Conservation (phyloP, 2,888 invertebrate genomes). For the Zhuqinia jingwanae region DNA sequence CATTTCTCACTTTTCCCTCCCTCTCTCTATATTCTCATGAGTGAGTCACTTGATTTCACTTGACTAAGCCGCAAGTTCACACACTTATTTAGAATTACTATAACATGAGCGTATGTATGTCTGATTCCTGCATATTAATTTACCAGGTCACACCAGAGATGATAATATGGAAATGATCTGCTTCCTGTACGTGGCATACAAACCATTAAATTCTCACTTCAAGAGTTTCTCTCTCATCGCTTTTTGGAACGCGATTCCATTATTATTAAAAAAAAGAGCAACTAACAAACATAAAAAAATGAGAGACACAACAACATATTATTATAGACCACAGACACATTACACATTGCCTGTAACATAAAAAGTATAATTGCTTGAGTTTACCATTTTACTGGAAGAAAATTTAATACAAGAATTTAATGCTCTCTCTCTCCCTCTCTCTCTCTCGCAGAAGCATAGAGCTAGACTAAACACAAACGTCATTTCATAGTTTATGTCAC, state of each 20-base stretch:
- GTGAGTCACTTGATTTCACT: constrained; percentile 70
- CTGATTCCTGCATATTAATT: constrained; percentile 67
- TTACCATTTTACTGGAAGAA: constrained; percentile 27
- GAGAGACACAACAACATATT: constrained; percentile 19
- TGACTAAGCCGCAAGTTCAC: constrained; percentile 63
- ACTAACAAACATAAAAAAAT: constrained; percentile 50
- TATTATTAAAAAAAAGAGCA: constrained; percentile 62
- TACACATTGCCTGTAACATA: constrained; percentile 37
- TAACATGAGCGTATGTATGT: constrained; percentile 13
- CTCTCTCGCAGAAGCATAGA: constrained; percentile 26
- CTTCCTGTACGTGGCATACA: constrained; percentile 65
- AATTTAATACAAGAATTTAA: constrained; percentile 49
- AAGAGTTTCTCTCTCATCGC: constrained; percentile 35
- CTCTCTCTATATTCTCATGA: constrained; percentile 24
- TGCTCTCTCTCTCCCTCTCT: too few species aligned
- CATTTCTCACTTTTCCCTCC: constrained; percentile 29
- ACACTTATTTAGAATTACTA: background rate
- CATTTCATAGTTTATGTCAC: constrained; percentile 22
- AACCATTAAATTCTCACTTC: constrained; percentile 67
- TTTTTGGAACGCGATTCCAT: constrained; percentile 42
- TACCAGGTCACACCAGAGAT: constrained; percentile 61
- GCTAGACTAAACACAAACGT: constrained; percentile 11
- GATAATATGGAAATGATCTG: constrained; percentile 68
- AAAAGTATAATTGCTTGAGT: constrained; percentile 46
- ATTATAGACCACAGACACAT: too few species aligned